Evolutionary conservation across 2,888 invertebrate species (phyloP).

Genomic region (Resseliella maxima): DNA sequence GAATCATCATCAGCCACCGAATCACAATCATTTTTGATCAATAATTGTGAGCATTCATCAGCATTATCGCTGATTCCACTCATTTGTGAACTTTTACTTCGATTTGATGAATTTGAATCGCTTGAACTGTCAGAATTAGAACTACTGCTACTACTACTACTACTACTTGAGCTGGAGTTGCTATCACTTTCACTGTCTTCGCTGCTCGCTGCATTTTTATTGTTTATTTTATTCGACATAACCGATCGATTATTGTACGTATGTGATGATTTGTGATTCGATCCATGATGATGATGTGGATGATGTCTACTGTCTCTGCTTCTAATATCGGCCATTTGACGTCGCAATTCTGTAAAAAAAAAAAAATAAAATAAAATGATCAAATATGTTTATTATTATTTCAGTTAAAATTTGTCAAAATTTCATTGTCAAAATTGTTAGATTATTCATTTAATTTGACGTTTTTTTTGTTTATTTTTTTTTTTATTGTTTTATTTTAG

Average conservation of each 20-base stretch:
- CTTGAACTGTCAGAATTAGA: not conserved
- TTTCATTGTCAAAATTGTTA: no score
- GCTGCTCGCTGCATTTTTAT: slow-evolving; percentile 59
- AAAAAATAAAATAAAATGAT: not conserved
- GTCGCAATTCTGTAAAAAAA: slow-evolving; percentile 63
- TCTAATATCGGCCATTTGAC: slow-evolving; percentile 62
- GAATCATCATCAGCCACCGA: not conserved
- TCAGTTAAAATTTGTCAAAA: no score
- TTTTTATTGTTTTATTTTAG: not conserved
- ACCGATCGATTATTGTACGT: slow-evolving; percentile 10
- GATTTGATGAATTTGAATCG: not conserved
- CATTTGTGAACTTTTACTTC: slow-evolving; percentile 41
- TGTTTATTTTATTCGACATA: not conserved
- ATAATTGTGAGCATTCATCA: slow-evolving; percentile 27
- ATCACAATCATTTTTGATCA: slow-evolving; percentile 32
- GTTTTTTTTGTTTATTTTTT: no score
- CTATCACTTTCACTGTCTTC: slow-evolving; percentile 71
- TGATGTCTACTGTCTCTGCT: slow-evolving; percentile 25
- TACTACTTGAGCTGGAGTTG: slow-evolving; percentile 62
- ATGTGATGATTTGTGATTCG: slow-evolving; percentile 62
- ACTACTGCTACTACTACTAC: slow-evolving; percentile 61
- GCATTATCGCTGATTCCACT: not conserved
- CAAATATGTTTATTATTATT: no score
- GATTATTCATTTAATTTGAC: no score
- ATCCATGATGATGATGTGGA: slow-evolving; percentile 60